These are phyloP conservation scores for Scaptomyza polygonia DNA, from an alignment of 2,888 invertebrate genomes.

Conservation along the genomic window DNA sequence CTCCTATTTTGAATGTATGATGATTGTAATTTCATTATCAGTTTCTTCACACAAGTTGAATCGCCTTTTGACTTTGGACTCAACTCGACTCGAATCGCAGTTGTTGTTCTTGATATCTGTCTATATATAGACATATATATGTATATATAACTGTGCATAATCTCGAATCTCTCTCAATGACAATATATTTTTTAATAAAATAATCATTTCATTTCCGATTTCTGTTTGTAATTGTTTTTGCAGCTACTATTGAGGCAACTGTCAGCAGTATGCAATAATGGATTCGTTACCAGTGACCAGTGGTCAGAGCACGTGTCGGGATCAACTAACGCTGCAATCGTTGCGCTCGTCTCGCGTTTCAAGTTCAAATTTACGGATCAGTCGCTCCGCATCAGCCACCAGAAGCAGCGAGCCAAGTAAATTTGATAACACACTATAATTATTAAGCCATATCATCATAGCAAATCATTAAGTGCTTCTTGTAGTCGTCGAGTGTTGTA, in stretches of 20 bases:
- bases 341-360: slow-evolving; percentile 68
- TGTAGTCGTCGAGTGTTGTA: background rate
- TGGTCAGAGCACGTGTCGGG: slow-evolving; percentile 52
- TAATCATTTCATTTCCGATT: slow-evolving; percentile 3
- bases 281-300: slow-evolving; percentile 55
- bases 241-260: slow-evolving; percentile 57
- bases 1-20: slow-evolving; percentile 48
- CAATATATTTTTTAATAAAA: slow-evolving; percentile 30
- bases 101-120: slow-evolving; percentile 9
- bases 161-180: slow-evolving; percentile 41
- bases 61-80: slow-evolving; percentile 78
- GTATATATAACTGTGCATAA: slow-evolving; percentile 1
- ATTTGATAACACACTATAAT: slow-evolving; percentile 31
- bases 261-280: slow-evolving; percentile 67
- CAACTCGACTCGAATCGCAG: slow-evolving; percentile 21
- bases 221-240: slow-evolving; percentile 38
- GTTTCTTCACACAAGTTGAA: slow-evolving; percentile 53
- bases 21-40: slow-evolving; percentile 54
- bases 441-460: background rate
- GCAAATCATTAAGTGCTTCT: slow-evolving; percentile 15
- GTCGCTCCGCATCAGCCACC: slow-evolving; percentile 82
- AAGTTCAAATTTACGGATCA: slow-evolving; percentile 76
- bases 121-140: too few species aligned
- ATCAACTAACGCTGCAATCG: slow-evolving; percentile 61
- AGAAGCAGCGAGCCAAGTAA: slow-evolving; percentile 83